A percentile compares a stretch with the other conserved stretches of the same genome.
These are phyloP conservation scores for Amorpha juglandis DNA, from an alignment of 2,888 invertebrate species.

Conservation along the genomic window DNA sequence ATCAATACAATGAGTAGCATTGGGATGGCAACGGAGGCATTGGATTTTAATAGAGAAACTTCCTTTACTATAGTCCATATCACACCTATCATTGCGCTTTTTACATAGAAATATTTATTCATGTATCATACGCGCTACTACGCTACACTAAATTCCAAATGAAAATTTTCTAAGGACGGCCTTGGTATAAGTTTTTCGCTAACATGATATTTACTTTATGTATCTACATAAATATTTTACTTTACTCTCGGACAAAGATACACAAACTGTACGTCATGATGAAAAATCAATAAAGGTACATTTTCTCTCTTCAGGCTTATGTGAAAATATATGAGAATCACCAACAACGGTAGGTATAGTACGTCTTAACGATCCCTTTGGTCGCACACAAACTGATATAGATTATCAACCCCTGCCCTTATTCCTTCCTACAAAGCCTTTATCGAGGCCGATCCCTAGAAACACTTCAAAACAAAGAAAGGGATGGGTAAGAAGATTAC, in stretches of 20 bases:
- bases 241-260: slow-evolving; percentile 3
- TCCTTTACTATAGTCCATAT: too few species aligned
- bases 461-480: slow-evolving; percentile 74
- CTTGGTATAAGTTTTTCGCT: too few species aligned
- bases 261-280: slow-evolving; percentile 25
- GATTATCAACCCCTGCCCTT: slow-evolving; percentile 69
- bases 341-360: slow-evolving; percentile 36
- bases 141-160: too few species aligned
- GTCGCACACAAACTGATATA: slow-evolving; percentile 69
- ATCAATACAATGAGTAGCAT: too few species aligned
- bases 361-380: slow-evolving; percentile 58
- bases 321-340: slow-evolving; percentile 41
- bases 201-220: not conserved
- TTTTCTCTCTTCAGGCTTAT: slow-evolving; percentile 41
- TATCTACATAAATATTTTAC: not conserved
- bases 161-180: too few species aligned
- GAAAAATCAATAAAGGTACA: slow-evolving; percentile 44
- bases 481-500: slow-evolving; percentile 70
- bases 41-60: too few species aligned
- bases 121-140: too few species aligned
- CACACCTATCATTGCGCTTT: too few species aligned
- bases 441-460: slow-evolving; percentile 57
- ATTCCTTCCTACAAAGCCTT: slow-evolving; percentile 57
- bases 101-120: too few species aligned
- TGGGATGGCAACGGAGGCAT: too few species aligned